phyloP scores from a whole-genome alignment of 92 coral and sea anemone genomes.

The Siderastrea siderea region DNA sequence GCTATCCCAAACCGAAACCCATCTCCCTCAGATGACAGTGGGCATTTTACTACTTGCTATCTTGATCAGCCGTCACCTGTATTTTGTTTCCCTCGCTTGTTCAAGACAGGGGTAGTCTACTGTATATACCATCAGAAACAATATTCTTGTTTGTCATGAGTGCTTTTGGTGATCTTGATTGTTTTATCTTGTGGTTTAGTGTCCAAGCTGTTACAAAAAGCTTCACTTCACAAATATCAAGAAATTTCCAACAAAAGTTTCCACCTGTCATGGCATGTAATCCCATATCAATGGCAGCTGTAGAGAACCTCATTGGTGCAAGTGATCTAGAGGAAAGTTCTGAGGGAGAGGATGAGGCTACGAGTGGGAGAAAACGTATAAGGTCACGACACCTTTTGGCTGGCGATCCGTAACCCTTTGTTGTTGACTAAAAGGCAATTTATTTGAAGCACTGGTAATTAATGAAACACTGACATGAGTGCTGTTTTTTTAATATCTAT shows the following conservation, averaged over 20 bases:
- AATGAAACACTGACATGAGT: not conserved
- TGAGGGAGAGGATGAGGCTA: slow-evolving; percentile 97
- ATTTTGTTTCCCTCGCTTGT: no score
- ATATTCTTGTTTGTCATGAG: no score
- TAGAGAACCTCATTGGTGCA: slow-evolving; percentile 51
- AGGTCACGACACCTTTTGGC: slow-evolving; percentile 71
- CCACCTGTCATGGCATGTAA: slow-evolving; percentile 50
- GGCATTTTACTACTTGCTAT: no score
- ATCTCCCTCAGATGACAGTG: no score
- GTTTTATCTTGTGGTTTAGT: slow-evolving; percentile 1
- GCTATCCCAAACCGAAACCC: no score
- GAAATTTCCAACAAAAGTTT: slow-evolving; percentile 58
- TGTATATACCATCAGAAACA: no score
- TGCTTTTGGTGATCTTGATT: no score
- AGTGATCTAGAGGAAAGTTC: slow-evolving; percentile 87
- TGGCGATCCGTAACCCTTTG: slow-evolving; percentile 78
- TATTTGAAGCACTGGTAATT: not conserved
- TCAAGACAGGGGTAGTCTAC: no score
- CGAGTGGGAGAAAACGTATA: slow-evolving; percentile 99
- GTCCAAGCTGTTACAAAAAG: slow-evolving; percentile 64
- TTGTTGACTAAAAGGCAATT: not conserved
- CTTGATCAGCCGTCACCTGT: no score
- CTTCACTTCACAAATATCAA: slow-evolving; percentile 34
- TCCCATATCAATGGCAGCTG: slow-evolving; percentile 12
- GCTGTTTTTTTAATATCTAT: not conserved